Conservation (phyloP, 2,113 vertebrate species). For the Callopanchax toddi region DNA sequence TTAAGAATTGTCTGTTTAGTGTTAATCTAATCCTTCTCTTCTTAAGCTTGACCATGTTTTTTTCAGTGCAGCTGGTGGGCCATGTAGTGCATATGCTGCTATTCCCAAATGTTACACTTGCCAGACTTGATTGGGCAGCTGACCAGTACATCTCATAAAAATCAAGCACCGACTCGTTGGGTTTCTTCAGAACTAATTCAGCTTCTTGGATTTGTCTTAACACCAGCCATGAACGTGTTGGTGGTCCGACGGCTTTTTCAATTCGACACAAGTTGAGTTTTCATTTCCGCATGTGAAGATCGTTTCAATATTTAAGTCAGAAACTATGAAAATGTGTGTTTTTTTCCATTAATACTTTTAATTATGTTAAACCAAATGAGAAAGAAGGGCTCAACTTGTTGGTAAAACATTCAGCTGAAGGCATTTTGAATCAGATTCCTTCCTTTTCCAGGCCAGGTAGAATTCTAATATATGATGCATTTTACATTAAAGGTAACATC, state of each 20-base stretch:
- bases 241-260: neutral
- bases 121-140: conserved; percentile 26
- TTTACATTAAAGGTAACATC: neutral
- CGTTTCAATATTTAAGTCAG: neutral
- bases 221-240: neutral
- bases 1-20: neutral
- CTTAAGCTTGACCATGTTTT: neutral
- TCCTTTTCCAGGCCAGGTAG: neutral
- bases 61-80: conserved; percentile 10
- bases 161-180: conserved; percentile 10
- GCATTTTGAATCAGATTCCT: neutral
- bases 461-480: neutral
- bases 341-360: too few relatives aligned
- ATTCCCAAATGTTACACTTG: conserved; percentile 18
- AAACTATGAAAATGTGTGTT: neutral
- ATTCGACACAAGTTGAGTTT: neutral
- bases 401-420: neutral
- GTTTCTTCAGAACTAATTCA: conserved; percentile 4
- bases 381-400: neutral
- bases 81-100: conserved; percentile 17
- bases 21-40: neutral
- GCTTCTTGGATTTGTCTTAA: conserved; percentile 7
- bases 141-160: conserved; percentile 25
- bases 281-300: neutral
- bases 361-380: too few relatives aligned